Conservation (phyloP, 1,140 invertebrate species). For the Trachelipus rathkii region DNA sequence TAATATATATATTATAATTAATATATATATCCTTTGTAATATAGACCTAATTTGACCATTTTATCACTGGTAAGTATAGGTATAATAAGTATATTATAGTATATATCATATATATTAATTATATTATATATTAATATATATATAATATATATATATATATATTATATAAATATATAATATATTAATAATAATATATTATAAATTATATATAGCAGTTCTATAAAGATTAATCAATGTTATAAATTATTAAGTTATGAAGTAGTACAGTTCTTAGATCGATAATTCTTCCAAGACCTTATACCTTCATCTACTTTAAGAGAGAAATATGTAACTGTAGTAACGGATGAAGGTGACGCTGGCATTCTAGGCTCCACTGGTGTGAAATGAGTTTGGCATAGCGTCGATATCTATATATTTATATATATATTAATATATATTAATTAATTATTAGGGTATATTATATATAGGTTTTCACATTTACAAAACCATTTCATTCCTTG, state of each 20-base stretch:
- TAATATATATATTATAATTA: too few species aligned
- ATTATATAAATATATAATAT: too few species aligned
- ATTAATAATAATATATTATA: too few species aligned
- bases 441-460: too few species aligned
- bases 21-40: conserved; percentile 37
- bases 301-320: conserved; percentile 37
- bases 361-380: conserved; percentile 38
- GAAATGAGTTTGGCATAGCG: conserved; percentile 41
- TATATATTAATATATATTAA: too few species aligned
- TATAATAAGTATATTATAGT: too few species aligned
- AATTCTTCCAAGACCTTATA: conserved; percentile 40
- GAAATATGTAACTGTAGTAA: conserved; percentile 40
- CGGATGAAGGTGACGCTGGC: conserved; percentile 34
- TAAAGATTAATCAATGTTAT: conserved; percentile 26
- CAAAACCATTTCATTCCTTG: too few species aligned
- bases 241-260: conserved; percentile 36
- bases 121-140: conserved; percentile 30
- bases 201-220: conserved; percentile 41
- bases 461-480: too few species aligned
- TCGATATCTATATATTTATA: too few species aligned
- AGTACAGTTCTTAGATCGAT: conserved; percentile 27
- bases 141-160: too few species aligned
- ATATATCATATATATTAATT: conserved; percentile 32
- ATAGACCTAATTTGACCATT: conserved; percentile 33
- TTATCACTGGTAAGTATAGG: conserved; percentile 36